Percentiles rank a stretch among this genome's conserved stretches.
Evolutionary conservation across 2,888 invertebrate genomes (phyloP).

Genomic region (Alviniconcha strummeri): DNA sequence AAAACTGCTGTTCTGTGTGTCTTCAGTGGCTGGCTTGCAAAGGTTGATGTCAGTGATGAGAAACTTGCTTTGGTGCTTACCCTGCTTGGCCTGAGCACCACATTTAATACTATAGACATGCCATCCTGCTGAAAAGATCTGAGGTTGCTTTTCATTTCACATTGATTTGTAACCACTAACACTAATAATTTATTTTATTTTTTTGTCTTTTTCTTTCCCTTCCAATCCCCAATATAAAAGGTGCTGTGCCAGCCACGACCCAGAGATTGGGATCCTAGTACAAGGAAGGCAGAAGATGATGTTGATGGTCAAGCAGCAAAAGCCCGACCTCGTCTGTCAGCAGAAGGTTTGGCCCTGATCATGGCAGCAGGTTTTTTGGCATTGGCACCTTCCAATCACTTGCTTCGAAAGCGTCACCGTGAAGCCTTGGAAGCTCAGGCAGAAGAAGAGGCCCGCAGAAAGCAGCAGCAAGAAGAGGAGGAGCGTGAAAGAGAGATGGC

Average conservation of each 20-base stretch:
- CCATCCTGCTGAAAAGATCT: background rate
- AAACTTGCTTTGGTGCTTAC: too few species aligned
- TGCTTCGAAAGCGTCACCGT: conserved; percentile 44
- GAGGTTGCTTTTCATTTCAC: background rate
- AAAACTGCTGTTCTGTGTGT: too few species aligned
- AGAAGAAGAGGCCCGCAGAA: conserved; percentile 33
- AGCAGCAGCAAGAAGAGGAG: conserved; percentile 25
- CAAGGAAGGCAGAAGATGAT: conserved; percentile 35
- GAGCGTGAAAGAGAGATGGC: background rate
- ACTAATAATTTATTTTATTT: background rate
- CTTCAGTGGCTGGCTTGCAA: too few species aligned
- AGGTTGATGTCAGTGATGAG: too few species aligned
- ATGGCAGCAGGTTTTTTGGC: conserved; percentile 74
- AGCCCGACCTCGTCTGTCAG: conserved; percentile 45
- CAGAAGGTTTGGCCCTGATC: conserved; percentile 68
- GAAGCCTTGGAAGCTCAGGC: conserved; percentile 37
- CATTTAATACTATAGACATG: too few species aligned
- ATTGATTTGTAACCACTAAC: background rate
- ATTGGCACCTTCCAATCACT: conserved; percentile 67
- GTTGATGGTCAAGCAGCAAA: conserved; percentile 20
- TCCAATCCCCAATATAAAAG: conserved; percentile 56
- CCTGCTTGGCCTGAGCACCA: too few species aligned
- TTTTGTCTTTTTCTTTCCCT: conserved; percentile 11
- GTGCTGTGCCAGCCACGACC: conserved; percentile 75
- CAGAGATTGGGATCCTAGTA: conserved; percentile 55